phyloP scores from a whole-genome alignment of 2,888 invertebrate genomes.

The Ornithoptera alexandrae region DNA sequence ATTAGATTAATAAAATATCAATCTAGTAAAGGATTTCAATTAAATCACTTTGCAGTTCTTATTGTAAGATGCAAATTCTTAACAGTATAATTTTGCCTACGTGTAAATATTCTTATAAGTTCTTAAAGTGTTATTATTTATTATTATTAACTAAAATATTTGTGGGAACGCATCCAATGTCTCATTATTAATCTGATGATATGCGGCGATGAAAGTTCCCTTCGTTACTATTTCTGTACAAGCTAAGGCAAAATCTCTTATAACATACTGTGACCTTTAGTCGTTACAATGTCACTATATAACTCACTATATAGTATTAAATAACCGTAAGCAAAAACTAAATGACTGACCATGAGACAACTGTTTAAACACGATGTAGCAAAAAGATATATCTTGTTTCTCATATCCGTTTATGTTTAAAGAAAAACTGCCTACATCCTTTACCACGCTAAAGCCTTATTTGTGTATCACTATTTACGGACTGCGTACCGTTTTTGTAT shows the following conservation, averaged over 20 bases:
- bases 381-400: not conserved
- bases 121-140: not conserved
- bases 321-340: not conserved
- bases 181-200: not conserved
- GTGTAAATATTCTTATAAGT: not conserved
- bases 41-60: too few species aligned
- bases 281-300: not conserved
- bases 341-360: not conserved
- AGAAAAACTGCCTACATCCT: not conserved
- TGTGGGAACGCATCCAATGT: not conserved
- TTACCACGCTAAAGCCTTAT: not conserved
- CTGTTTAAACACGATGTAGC: not conserved
- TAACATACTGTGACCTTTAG: not conserved
- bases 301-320: not conserved
- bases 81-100: not conserved
- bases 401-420: not conserved
- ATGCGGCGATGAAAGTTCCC: not conserved
- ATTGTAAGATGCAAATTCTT: not conserved
- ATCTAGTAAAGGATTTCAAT: too few species aligned
- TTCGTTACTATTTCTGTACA: not conserved
- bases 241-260: not conserved
- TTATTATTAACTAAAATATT: not conserved
- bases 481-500: not conserved
- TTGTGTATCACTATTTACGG: not conserved
- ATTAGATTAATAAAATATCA: too few species aligned